A percentile compares a stretch with the other conserved stretches of the same genome.
These are phyloP conservation scores for Upupa epops DNA, from an alignment of 2,113 vertebrate species.

Conservation along the genomic window DNA sequence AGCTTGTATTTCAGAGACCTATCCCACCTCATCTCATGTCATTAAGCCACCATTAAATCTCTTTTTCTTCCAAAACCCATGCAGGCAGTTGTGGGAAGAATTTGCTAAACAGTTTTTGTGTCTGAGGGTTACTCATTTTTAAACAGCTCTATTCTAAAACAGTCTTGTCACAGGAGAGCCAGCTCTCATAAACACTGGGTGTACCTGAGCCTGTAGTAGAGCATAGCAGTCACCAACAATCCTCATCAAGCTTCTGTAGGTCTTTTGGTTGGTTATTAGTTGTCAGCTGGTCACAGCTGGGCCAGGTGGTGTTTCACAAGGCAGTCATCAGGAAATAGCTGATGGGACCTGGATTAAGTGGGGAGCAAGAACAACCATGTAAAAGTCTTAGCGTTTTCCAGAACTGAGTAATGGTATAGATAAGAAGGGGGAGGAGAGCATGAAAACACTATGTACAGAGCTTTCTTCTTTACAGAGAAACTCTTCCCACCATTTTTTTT, in stretches of 20 bases:
- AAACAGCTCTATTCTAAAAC: background rate
- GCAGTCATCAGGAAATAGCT: background rate
- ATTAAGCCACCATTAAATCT: background rate
- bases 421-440: background rate
- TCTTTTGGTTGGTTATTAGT: background rate
- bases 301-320: background rate
- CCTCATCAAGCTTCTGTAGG: background rate
- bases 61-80: background rate
- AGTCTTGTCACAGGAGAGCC: background rate
- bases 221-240: background rate
- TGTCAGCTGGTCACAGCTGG: background rate
- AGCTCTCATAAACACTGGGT: background rate
- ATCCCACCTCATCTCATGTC: background rate
- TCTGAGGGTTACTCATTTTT: background rate
- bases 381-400: background rate
- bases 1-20: background rate
- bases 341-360: rapidly evolving
- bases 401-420: background rate
- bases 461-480: background rate
- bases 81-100: background rate
- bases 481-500: background rate
- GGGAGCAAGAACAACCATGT: background rate
- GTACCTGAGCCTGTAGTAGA: background rate
- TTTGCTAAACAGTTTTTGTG: background rate
- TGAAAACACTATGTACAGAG: background rate